Evolutionary conservation across 2,888 invertebrate genomes (phyloP), one percentile per base, ranked within the genome.

Genomic region (Teinopalpus imperialis): DNA sequence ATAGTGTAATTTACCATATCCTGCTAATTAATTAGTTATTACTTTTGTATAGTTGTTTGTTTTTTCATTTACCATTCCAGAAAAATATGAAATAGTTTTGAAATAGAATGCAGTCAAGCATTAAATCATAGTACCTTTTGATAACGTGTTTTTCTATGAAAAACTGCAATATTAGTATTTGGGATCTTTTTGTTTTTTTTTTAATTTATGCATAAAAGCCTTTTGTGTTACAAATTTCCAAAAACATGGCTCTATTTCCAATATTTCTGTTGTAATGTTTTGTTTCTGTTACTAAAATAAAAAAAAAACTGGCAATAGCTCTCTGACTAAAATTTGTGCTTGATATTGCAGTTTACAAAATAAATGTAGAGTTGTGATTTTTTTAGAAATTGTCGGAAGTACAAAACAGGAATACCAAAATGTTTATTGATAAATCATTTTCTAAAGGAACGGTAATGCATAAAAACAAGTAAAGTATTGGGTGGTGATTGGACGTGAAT

Each of bases 1-100:
- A 16, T 1, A 21, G 3, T 30, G 12, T 37, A 31, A 37, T 44
- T 30, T 45, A 20, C 39, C 32, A 45, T 39, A 45, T 45, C 44
- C 44, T 45, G 40, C 9, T 39, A 13, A 32, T 18, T 43, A 24
- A 32, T 45, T 39, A 32, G 2, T 13, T 23, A 26, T 23, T 35
- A 29, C 16, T 27, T 43, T 21, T 35, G 21, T 34, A 8, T 34
- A 14, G 8, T 35, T 21, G 16, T 16, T 2, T 16, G 16, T 16
- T n/a, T 30, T 21, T 30, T 30, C n/a, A 39, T 14, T 13, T 12
- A 30, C 9, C 8, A 20, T 8, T 12, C 14, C 31, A 31, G 5
- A 8, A 35, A 35, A 13, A 34, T 18, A 3, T 20, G 27, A 39
- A 29, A 39, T 39, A 39, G 12, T 20, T 39, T 29, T 8, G 12